These are phyloP conservation scores for Psettodes erumei DNA, from an alignment of 2,113 vertebrate genomes.

Conservation along the genomic window DNA sequence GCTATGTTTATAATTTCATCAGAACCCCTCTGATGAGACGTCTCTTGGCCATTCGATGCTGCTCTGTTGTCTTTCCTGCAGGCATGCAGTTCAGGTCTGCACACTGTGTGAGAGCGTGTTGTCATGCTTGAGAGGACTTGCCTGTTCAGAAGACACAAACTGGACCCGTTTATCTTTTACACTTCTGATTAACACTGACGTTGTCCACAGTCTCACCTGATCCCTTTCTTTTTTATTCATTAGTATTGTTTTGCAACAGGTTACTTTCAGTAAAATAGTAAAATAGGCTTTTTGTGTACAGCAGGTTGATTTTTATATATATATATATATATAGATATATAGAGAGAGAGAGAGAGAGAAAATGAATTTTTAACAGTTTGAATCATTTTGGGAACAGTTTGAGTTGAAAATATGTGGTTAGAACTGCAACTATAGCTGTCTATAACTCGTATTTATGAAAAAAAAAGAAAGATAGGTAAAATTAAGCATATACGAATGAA, in stretches of 20 bases:
- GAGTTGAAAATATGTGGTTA: too few relatives aligned
- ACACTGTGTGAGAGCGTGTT: neutral
- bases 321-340: too few relatives aligned
- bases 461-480: too few relatives aligned
- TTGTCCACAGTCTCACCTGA: too few relatives aligned
- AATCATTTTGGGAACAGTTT: neutral
- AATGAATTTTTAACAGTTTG: too few relatives aligned
- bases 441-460: too few relatives aligned
- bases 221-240: neutral
- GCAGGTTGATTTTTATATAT: neutral
- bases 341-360: too few relatives aligned
- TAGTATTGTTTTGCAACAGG: neutral
- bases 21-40: slow-evolving; percentile 64
- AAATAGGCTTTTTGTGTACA: neutral
- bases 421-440: too few relatives aligned
- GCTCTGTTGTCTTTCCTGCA: slow-evolving; percentile 9
- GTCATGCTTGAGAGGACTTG: neutral
- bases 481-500: too few relatives aligned
- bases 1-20: slow-evolving; percentile 76
- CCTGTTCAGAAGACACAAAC: neutral
- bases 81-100: neutral
- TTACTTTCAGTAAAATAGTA: neutral
- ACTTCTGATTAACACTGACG: neutral
- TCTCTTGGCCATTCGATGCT: slow-evolving; percentile 49
- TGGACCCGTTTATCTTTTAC: neutral